Percentiles rank a stretch among this genome's conserved stretches.
phyloP scores from a whole-genome alignment of 2,888 invertebrate genomes.

The Xestia c-nigrum region DNA sequence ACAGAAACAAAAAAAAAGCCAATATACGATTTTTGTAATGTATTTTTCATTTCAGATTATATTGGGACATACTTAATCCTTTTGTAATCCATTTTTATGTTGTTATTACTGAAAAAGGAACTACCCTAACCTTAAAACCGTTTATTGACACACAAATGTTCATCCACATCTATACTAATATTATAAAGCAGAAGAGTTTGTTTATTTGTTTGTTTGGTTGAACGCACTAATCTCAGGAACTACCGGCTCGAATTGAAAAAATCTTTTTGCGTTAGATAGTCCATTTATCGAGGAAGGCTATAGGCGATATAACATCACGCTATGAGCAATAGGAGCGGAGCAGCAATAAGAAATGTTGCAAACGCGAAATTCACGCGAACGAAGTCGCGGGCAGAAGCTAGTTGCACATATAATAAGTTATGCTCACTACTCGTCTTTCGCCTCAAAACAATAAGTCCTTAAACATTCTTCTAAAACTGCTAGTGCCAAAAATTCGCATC shows the following conservation, averaged over 20 bases:
- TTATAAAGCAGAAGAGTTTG: no score
- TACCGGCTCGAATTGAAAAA: no score
- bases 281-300: no score
- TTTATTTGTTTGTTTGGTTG: no score
- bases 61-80: not conserved
- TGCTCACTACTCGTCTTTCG: not conserved
- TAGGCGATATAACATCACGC: no score
- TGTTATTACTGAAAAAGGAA: not conserved
- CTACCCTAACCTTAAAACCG: not conserved
- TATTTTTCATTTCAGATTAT: not conserved
- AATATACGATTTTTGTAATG: not conserved
- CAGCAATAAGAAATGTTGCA: no score
- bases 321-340: no score
- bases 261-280: no score
- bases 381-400: no score
- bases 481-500: slow-evolving; percentile 26
- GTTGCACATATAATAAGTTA: not conserved
- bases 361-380: no score
- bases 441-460: not conserved
- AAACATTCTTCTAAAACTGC: not conserved
- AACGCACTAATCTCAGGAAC: no score
- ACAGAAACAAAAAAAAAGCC: not conserved
- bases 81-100: not conserved
- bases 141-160: not conserved
- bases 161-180: no score